A percentile compares a stretch with the other conserved stretches of the same genome.
phyloP scores from a whole-genome alignment of 2,797 vertebrate genomes.

The Zonotrichia albicollis region DNA sequence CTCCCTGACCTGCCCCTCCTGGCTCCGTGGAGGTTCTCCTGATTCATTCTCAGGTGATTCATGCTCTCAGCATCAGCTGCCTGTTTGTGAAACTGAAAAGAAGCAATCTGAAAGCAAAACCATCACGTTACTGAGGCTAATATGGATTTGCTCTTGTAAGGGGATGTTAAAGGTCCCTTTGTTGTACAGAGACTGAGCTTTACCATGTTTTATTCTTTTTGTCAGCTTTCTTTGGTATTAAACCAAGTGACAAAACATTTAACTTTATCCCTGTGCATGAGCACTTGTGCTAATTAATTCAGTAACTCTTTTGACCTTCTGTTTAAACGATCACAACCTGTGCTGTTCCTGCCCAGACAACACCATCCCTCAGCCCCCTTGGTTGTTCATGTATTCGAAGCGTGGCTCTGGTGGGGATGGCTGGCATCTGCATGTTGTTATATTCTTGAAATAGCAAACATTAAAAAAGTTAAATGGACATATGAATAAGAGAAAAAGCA shows the following conservation, averaged over 20 bases:
- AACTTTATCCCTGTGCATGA: not conserved
- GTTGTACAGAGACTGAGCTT: not conserved
- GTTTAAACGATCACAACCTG: not conserved
- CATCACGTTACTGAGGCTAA: not conserved
- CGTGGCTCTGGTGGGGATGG: not conserved
- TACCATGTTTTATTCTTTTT: not conserved
- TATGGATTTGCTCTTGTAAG: not conserved
- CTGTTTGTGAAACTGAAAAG: not conserved
- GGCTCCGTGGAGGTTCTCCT: not conserved
- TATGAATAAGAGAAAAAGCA: constrained; percentile 58
- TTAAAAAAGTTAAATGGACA: constrained; percentile 67
- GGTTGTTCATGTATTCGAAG: rapidly evolving
- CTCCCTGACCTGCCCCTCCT: rapidly evolving
- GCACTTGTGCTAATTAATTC: constrained; percentile 26
- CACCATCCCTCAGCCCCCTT: not conserved
- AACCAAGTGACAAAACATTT: constrained; percentile 28
- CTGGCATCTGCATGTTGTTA: constrained; percentile 50
- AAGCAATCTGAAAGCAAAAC: not conserved
- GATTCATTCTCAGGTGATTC: not conserved
- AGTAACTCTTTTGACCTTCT: constrained; percentile 11
- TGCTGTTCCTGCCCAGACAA: not conserved
- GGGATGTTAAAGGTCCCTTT: not conserved
- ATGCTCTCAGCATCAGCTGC: not conserved
- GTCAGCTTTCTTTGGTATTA: not conserved
- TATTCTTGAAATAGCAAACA: constrained; percentile 65